Base-by-base conservation (phyloP, 2,888 invertebrate genomes). In the Zygaena filipendulae region DNA sequence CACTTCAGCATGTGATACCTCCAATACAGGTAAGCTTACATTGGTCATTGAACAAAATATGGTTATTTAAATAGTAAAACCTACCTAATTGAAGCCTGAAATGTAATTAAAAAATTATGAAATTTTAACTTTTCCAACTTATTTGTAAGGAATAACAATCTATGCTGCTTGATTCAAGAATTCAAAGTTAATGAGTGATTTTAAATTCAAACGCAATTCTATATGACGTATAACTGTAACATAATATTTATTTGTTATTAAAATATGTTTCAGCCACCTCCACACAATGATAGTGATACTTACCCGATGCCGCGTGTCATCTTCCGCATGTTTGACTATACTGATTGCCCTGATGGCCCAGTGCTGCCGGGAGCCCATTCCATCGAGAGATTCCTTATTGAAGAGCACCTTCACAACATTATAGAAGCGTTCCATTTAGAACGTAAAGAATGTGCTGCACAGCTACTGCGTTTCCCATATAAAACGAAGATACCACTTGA, bases 281-380 rank as follows among this genome's bases (percentile, higher is more conserved):
- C 95, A 0, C 97, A 98, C 75, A 91, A 95, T 55, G 93, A 95
- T 39, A 86, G 87, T 2, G 91, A 90, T 54, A 81, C 84, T 12
- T 99, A 99, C 70, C 98, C 98, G 0, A 89, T 96, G 84, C 99
- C 99, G 0, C 87, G 90, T 58, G 95, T 95, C 2, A 90, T 97
- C 19, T 98, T 96, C 68, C 85, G 94, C 21, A 91, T 99, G 87
- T 99, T 99, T 75, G 98, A 98, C 67, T 97, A 98, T 62, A 97
- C 97, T 0, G 99, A 99, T 71, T 97, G 97, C 47, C 97, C 97
- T 0, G 97, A 97, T 62, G 93, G 87, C 0, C 91, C 92, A 0
- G 87, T 91, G 23, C 72, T 99, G 29, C 99, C 99, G 0, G 97
- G 97, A 18, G 92, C 94, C 11, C 97, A 98, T 72, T 94, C 98